Conservation (phyloP, 2,797 vertebrate species). For the Chanos chanos region DNA sequence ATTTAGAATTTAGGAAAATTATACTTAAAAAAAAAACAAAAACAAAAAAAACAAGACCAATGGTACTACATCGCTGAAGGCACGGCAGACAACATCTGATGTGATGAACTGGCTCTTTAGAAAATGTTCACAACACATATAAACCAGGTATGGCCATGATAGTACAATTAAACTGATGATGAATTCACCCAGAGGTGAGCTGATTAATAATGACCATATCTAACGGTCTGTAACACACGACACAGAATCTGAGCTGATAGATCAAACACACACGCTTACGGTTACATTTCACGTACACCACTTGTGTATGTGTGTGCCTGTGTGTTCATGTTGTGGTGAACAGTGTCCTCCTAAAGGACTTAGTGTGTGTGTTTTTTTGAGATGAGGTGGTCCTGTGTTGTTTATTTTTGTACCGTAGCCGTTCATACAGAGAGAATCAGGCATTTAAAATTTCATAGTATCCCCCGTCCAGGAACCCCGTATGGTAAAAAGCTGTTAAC, state of each 20-base stretch:
- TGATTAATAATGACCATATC: too few relatives aligned
- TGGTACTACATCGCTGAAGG: conserved; percentile 63
- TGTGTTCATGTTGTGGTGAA: too few relatives aligned
- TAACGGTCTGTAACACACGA: too few relatives aligned
- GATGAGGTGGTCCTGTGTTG: too few relatives aligned
- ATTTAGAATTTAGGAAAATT: not conserved
- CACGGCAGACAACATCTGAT: conserved; percentile 63
- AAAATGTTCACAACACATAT: not conserved
- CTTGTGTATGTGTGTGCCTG: not conserved
- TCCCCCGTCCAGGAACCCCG: too few relatives aligned
- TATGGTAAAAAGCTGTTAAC: too few relatives aligned
- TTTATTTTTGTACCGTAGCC: not conserved
- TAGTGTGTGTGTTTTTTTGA: too few relatives aligned
- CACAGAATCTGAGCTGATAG: not conserved
- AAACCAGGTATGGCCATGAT: not conserved
- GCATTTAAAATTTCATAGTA: too few relatives aligned
- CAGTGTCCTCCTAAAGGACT: too few relatives aligned
- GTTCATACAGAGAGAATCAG: not conserved
- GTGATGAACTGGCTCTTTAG: not conserved
- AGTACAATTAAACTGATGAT: too few relatives aligned
- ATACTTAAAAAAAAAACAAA: conserved; percentile 25
- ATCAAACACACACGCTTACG: too few relatives aligned
- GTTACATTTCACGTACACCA: not conserved
- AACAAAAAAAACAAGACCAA: conserved; percentile 49
- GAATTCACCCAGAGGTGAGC: too few relatives aligned